These are phyloP conservation scores for Chelonus formosanus DNA, from an alignment of 2,888 invertebrate species.

Conservation along the genomic window DNA sequence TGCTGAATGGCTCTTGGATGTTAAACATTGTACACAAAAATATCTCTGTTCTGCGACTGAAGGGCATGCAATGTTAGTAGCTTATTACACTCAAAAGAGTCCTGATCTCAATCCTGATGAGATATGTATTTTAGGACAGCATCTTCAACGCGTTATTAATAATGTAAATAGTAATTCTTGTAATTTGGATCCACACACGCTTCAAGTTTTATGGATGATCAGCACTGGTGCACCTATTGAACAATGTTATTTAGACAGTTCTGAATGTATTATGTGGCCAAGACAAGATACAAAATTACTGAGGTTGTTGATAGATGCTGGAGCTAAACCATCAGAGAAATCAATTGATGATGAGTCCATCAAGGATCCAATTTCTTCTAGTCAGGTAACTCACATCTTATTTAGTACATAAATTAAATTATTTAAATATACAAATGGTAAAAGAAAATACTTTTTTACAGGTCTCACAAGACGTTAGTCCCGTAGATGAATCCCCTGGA, in stretches of 20 bases:
- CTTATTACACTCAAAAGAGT: conserved; percentile 81
- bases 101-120: conserved; percentile 76
- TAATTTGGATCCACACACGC: conserved; percentile 71
- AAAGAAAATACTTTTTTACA: conserved; percentile 33
- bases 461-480: conserved; percentile 63
- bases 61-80: conserved; percentile 88
- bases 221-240: conserved; percentile 69
- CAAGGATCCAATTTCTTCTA: conserved; percentile 62
- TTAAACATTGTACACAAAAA: conserved; percentile 96
- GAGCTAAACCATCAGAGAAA: conserved; percentile 69
- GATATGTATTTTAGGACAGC: conserved; percentile 74
- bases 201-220: conserved; percentile 80
- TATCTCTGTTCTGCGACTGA: conserved; percentile 88
- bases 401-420: background rate
- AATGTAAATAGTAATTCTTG: conserved; percentile 54
- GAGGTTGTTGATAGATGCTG: conserved; percentile 78
- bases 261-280: conserved; percentile 63
- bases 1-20: conserved; percentile 93
- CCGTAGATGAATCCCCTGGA: conserved; percentile 61
- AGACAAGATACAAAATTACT: conserved; percentile 74
- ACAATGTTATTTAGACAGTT: conserved; percentile 59
- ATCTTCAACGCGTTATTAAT: conserved; percentile 58
- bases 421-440: background rate
- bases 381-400: conserved; percentile 56
- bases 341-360: conserved; percentile 62